These are phyloP conservation scores for Aphelocoma coerulescens DNA, from an alignment of 2,113 vertebrate genomes.

Conservation along the genomic window DNA sequence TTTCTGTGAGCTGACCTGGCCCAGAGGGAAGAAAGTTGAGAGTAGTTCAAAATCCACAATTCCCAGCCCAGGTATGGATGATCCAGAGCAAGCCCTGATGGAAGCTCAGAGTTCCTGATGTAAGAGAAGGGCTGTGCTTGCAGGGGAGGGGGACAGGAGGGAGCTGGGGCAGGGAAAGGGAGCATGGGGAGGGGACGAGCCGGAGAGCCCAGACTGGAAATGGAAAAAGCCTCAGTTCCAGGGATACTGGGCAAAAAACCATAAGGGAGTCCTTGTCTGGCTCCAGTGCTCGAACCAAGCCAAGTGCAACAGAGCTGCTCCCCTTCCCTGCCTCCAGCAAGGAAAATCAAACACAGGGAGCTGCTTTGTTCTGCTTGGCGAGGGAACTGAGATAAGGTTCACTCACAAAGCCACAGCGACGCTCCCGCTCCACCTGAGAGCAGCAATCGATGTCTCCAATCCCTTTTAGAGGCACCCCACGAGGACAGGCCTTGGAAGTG, in stretches of 20 bases:
- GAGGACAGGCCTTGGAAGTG: background rate
- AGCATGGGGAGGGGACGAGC: accelerated
- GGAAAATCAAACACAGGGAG: background rate
- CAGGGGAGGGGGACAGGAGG: background rate
- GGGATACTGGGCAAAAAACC: background rate
- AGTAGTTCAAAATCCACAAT: background rate
- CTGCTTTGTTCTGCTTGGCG: background rate
- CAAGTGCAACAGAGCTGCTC: background rate
- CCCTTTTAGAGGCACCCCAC: background rate
- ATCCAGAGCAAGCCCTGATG: background rate
- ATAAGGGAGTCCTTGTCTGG: background rate
- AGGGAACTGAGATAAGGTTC: background rate
- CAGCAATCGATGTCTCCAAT: background rate
- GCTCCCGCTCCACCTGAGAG: background rate
- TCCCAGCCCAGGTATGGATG: background rate
- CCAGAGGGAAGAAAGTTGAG: background rate
- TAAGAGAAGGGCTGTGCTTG: background rate
- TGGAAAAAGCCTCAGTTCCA: background rate
- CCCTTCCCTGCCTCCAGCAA: background rate
- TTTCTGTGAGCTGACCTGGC: background rate
- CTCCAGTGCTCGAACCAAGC: background rate
- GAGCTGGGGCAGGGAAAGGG: background rate
- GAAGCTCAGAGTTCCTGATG: background rate
- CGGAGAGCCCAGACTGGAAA: background rate
- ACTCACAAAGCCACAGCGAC: background rate